Conservation (phyloP, 2,888 invertebrate species). For the Platycheirus albimanus region DNA sequence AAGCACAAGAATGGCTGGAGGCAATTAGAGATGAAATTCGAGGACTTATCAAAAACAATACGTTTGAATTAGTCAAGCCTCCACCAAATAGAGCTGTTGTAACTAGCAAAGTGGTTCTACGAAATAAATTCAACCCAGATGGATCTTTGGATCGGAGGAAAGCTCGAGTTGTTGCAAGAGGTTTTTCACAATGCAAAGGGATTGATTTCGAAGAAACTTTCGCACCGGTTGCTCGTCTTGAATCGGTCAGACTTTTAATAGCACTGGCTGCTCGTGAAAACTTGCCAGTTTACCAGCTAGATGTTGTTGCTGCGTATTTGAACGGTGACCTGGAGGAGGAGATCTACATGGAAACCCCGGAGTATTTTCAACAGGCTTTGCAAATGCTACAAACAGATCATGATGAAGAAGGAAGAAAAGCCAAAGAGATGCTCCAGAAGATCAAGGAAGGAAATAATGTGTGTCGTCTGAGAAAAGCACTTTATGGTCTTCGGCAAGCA, state of each 20-base stretch:
- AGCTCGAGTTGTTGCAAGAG: too few relatives aligned
- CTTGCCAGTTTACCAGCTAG: slow-evolving; percentile 27
- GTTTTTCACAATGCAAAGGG: slow-evolving; percentile 14
- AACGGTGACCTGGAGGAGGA: slow-evolving; percentile 48
- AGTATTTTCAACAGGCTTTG: slow-evolving; percentile 39
- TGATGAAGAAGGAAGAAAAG: slow-evolving; percentile 13
- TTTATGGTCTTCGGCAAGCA: slow-evolving; percentile 20
- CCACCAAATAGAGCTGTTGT: slow-evolving; percentile 31
- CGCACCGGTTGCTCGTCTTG: slow-evolving; percentile 24
- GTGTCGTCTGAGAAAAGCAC: slow-evolving; percentile 27
- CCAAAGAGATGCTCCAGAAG: slow-evolving; percentile 32
- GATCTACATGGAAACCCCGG: slow-evolving; percentile 48
- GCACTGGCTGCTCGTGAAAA: slow-evolving; percentile 33
- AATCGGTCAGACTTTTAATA: slow-evolving; percentile 29
- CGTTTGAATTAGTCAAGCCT: slow-evolving; percentile 43
- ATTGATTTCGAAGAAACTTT: slow-evolving; percentile 37
- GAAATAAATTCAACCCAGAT: too few relatives aligned
- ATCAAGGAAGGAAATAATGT: slow-evolving; percentile 19
- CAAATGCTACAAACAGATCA: slow-evolving; percentile 7
- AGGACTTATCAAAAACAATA: slow-evolving; percentile 31
- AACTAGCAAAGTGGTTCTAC: slow-evolving; percentile 33
- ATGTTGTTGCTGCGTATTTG: slow-evolving; percentile 28
- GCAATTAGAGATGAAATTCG: slow-evolving; percentile 42
- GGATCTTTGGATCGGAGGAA: too few relatives aligned
- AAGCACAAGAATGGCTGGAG: slow-evolving; percentile 20